Base-by-base conservation (phyloP, 2,797 vertebrate species). In the Prunella strophiata region DNA sequence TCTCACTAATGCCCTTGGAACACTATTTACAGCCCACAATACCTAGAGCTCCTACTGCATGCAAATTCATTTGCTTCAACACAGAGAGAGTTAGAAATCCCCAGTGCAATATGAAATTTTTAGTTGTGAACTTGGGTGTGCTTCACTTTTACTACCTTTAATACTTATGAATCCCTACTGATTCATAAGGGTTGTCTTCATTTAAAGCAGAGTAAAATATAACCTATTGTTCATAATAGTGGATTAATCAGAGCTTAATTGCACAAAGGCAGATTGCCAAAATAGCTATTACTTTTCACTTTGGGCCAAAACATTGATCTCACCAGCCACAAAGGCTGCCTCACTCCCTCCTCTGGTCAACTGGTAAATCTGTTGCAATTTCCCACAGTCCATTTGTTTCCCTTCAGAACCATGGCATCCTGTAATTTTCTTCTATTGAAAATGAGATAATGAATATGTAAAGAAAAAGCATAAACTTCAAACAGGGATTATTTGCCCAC, bases 211-310 rank as follows among this genome's bases (percentile, higher is more conserved):
- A 68, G 16, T 67, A 55, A 91, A 91, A 80, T 72, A 86, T 13
- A 75, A 40, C 13, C 5, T 73, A 59, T 66, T 90, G 63, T 74
- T 94, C 52, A 67, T 93, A 70, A 74, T 89, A 72, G 45, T 81
- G 67, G 58, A 82, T 93, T 84, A 81, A 94, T 88, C 50, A 77
- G 91, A 57, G 26, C 77, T 89, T 94, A 88, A 91, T 65, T 77
- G 76, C 73, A 83, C 71, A 82, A 92, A 89, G 93, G 47, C 26
- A 91, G 43, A 76, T 70, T 88, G 71, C 54, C 51, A 86, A 85
- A 80, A 88, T 12, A 93, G 70, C 61, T 89, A 30, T 68, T 71
- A 36, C 16, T 11, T 86, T 76, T 92, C 93, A 63, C 2, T 43
- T 82, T 30, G 76, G 75, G 36, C 58, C 42, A 43, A 74, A 79